Evolutionary conservation across 2,113 vertebrate genomes (phyloP).

Genomic region (Heterotilapia buettikoferi): DNA sequence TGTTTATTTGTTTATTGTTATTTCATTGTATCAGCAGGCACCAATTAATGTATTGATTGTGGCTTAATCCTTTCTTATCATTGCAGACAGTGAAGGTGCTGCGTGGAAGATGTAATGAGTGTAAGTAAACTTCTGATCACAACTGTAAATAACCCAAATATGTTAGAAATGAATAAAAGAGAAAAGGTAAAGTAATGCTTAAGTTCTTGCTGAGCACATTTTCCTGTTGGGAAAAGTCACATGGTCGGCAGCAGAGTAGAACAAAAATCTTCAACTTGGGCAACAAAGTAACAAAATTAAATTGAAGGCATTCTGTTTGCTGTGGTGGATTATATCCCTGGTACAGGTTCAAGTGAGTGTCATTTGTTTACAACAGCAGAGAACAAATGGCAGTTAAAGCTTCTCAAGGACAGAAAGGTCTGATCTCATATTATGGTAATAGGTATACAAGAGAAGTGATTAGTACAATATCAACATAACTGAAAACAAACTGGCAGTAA

Average conservation of each 20-base stretch:
- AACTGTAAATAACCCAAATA: neutral
- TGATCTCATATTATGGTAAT: neutral
- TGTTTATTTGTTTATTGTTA: neutral
- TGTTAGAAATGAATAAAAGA: neutral
- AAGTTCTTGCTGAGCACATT: neutral
- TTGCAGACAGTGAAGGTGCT: neutral
- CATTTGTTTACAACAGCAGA: neutral
- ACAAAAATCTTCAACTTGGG: neutral
- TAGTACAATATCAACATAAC: neutral
- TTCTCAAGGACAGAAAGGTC: neutral
- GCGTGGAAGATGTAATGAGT: neutral
- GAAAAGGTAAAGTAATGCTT: neutral
- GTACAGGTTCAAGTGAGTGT: neutral
- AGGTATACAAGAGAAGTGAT: neutral
- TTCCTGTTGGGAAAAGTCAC: neutral
- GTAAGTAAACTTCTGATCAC: neutral
- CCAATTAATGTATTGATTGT: neutral
- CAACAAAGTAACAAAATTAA: neutral
- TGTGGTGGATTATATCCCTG: neutral
- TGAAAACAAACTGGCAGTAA: neutral
- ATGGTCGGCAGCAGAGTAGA: neutral
- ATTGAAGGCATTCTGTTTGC: neutral
- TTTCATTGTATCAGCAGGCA: neutral
- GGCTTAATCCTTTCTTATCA: neutral
- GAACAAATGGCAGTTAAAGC: neutral